Conservation (phyloP, 2,797 vertebrate species). For the Sitta carolinensis region DNA sequence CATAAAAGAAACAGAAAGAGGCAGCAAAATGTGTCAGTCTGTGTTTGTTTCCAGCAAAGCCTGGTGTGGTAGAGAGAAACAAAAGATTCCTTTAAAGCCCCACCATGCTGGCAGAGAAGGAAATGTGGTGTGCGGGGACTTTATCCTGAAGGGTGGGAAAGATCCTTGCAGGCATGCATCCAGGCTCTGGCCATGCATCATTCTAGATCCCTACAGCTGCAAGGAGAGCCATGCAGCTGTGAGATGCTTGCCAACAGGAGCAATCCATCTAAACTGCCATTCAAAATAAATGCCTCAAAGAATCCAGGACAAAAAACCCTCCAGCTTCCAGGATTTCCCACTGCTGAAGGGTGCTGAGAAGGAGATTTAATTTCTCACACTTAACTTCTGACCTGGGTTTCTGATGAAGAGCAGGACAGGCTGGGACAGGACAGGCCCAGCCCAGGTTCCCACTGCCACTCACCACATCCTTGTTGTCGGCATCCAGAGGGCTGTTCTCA, state of each 20-base stretch:
- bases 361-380: background rate
- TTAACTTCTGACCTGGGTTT: background rate
- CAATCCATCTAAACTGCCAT: background rate
- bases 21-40: accelerated
- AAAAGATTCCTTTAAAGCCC: background rate
- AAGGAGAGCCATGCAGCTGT: background rate
- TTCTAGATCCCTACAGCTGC: background rate
- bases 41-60: background rate
- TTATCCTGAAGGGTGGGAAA: background rate
- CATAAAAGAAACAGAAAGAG: background rate
- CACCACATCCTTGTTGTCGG: constrained; percentile 88
- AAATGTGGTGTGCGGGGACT: background rate
- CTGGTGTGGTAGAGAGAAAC: background rate
- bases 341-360: background rate
- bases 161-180: background rate
- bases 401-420: background rate
- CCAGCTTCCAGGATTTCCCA: background rate
- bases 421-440: background rate
- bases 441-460: constrained; percentile 27
- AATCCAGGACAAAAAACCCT: background rate
- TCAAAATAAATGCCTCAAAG: background rate
- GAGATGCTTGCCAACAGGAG: background rate
- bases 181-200: background rate
- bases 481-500: constrained; percentile 88
- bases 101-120: background rate